Conservation (phyloP, 2,888 invertebrate genomes). For the Troides aeacus region DNA sequence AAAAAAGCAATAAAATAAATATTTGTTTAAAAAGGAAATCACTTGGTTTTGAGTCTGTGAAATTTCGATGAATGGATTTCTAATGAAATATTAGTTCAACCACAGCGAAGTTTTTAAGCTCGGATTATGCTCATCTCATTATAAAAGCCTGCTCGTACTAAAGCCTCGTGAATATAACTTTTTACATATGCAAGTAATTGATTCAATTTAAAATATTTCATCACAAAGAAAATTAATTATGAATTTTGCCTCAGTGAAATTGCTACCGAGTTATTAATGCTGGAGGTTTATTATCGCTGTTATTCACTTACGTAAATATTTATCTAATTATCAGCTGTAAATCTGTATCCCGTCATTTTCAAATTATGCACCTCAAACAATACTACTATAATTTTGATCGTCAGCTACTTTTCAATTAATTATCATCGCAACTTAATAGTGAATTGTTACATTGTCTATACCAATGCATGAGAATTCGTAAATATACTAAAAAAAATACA, state of each 20-base stretch:
- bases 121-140: conserved; percentile 25
- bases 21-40: too few species aligned
- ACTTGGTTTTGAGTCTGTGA: neutral
- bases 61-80: neutral
- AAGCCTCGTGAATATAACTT: conserved; percentile 8
- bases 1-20: too few species aligned
- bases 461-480: too few species aligned
- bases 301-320: neutral
- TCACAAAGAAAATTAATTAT: conserved; percentile 5
- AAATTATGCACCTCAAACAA: neutral
- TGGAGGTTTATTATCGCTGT: neutral
- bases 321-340: neutral
- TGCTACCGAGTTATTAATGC: conserved; percentile 4
- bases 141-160: conserved; percentile 6
- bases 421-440: neutral
- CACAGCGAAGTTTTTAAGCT: conserved; percentile 14
- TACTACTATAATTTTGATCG: neutral
- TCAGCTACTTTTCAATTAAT: neutral
- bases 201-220: conserved; percentile 11
- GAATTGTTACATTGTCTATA: neutral
- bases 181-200: conserved; percentile 9
- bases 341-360: neutral
- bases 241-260: conserved; percentile 8
- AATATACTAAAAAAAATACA: neutral
- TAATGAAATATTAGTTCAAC: conserved; percentile 16